Conservation (phyloP, 1,140 invertebrate genomes). For the Drosophila melanica region DNA sequence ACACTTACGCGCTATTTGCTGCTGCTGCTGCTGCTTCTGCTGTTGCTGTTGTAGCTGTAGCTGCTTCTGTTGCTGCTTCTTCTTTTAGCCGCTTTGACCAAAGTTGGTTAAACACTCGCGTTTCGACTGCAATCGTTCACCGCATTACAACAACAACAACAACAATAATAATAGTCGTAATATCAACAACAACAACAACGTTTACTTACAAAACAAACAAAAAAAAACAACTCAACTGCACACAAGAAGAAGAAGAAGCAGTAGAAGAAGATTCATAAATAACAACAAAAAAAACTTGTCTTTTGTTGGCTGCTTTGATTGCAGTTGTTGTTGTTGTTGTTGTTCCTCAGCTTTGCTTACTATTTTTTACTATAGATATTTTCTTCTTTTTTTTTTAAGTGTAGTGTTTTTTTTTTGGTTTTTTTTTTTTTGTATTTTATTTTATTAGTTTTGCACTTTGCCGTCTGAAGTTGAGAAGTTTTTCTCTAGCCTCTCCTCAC, state of each 20-base stretch:
- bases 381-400: slow-evolving; percentile 23
- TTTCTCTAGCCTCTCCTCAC: slow-evolving; percentile 33
- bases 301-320: slow-evolving; percentile 49
- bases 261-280: slow-evolving; percentile 22
- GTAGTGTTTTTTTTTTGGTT: slow-evolving; percentile 15
- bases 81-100: slow-evolving; percentile 56
- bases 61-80: slow-evolving; percentile 9
- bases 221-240: slow-evolving; percentile 20
- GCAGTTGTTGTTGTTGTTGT: slow-evolving; percentile 3
- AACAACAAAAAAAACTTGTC: slow-evolving; percentile 55
- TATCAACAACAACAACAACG: slow-evolving; percentile 11
- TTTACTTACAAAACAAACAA: slow-evolving; percentile 1
- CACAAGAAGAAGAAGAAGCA: slow-evolving; percentile 4
- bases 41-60: too few species aligned
- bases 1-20: slow-evolving; percentile 37
- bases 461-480: slow-evolving; percentile 27
- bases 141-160: slow-evolving; percentile 61
- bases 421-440: slow-evolving; percentile 32
- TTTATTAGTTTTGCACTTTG: slow-evolving; percentile 25
- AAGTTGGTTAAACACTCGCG: slow-evolving; percentile 69
- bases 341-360: slow-evolving; percentile 19
- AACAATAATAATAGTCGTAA: slow-evolving; percentile 35
- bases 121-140: slow-evolving; percentile 51
- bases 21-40: slow-evolving; percentile 7
- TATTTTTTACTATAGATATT: neutral